Conservation (phyloP, 2,113 vertebrate genomes). For the Craseonycteris thonglongyai region DNA sequence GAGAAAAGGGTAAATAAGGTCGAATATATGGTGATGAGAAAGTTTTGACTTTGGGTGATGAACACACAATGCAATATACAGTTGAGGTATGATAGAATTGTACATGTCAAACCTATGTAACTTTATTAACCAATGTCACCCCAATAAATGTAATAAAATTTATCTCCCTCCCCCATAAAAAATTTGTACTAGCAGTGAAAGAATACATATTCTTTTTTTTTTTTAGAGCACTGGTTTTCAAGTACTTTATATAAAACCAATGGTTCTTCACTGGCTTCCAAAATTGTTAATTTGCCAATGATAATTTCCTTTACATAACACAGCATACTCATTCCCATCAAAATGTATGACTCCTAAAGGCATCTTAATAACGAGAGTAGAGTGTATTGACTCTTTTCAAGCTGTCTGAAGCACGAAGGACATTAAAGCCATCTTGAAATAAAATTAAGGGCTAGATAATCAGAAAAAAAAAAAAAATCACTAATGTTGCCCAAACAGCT, state of each 20-base stretch:
- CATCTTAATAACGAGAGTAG: not conserved
- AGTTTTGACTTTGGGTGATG: too few relatives aligned
- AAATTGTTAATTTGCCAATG: conserved; percentile 7
- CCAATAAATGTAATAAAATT: too few relatives aligned
- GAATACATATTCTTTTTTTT: not conserved
- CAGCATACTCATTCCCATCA: not conserved
- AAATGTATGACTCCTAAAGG: not conserved
- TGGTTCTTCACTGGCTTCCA: not conserved
- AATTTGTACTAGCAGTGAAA: not conserved
- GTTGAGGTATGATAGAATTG: too few relatives aligned
- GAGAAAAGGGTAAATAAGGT: too few relatives aligned
- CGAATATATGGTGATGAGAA: too few relatives aligned
- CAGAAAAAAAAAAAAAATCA: not conserved
- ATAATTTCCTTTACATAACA: not conserved
- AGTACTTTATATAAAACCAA: not conserved
- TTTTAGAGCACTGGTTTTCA: not conserved
- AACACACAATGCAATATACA: too few relatives aligned
- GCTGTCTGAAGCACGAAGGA: not conserved
- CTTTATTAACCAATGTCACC: too few relatives aligned
- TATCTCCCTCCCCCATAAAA: too few relatives aligned
- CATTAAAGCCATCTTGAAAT: not conserved
- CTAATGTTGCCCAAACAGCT: not conserved
- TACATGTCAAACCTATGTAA: too few relatives aligned
- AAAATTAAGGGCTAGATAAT: not conserved
- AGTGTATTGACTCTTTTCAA: conserved; percentile 28